phyloP scores from a whole-genome alignment of 2,797 vertebrate species.

The Gastrophryne carolinensis region DNA sequence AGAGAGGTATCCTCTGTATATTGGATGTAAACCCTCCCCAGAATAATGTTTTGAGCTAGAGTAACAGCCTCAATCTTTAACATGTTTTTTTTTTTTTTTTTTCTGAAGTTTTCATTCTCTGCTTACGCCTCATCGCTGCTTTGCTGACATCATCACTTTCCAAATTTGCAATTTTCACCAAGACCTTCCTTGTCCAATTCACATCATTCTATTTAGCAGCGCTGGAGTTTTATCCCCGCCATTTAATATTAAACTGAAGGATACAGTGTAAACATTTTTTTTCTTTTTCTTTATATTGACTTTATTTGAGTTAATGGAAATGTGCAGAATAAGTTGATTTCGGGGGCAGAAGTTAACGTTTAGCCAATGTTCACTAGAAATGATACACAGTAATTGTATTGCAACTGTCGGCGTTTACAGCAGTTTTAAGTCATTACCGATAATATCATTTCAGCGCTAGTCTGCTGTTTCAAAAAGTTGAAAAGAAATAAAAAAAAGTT shows the following conservation, averaged over 20 bases:
- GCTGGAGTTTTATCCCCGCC: neutral
- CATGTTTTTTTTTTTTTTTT: neutral
- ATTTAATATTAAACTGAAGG: constrained; percentile 19
- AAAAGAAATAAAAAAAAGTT: too few relatives aligned
- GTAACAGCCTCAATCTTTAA: too few relatives aligned
- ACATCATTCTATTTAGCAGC: constrained; percentile 4
- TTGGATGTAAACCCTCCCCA: too few relatives aligned
- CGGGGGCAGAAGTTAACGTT: constrained; percentile 13
- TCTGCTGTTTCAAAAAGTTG: too few relatives aligned
- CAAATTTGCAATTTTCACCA: constrained; percentile 7
- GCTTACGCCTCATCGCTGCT: constrained; percentile 41
- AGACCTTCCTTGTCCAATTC: neutral
- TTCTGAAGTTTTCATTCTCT: neutral
- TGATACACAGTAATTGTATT: neutral
- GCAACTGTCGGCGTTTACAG: neutral
- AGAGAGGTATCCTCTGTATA: neutral
- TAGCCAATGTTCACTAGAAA: constrained; percentile 28
- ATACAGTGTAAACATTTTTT: constrained; percentile 22
- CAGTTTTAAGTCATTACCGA: neutral
- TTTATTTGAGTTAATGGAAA: constrained; percentile 36
- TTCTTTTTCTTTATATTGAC: neutral
- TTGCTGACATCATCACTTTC: constrained; percentile 15
- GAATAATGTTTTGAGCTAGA: too few relatives aligned
- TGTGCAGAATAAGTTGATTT: constrained; percentile 46
- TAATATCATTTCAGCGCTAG: too few relatives aligned